phyloP scores from a whole-genome alignment of 2,888 invertebrate genomes.

The Gari tellinella region DNA sequence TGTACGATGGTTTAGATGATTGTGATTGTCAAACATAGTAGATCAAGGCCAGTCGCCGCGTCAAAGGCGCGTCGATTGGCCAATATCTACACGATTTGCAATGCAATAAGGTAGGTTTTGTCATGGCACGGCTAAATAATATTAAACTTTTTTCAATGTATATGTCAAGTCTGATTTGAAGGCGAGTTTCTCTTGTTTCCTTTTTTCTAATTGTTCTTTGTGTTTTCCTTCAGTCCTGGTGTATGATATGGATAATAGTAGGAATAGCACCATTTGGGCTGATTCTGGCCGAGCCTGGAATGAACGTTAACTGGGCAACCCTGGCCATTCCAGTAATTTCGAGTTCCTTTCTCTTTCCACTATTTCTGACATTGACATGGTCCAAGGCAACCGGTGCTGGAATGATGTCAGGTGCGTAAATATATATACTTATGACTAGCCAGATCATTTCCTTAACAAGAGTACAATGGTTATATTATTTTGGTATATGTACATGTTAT shows the following conservation, averaged over 20 bases:
- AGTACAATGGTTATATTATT: too few relatives aligned
- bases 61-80: background rate
- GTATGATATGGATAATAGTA: conserved; percentile 20
- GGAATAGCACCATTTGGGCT: conserved; percentile 14
- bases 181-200: background rate
- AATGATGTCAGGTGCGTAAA: conserved; percentile 70
- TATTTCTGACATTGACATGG: conserved; percentile 78
- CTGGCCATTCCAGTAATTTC: conserved; percentile 70
- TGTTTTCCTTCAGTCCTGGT: conserved; percentile 21
- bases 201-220: background rate
- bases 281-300: conserved; percentile 55
- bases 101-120: too few relatives aligned
- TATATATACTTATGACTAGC: too few relatives aligned
- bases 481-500: too few relatives aligned
- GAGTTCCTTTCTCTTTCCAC: conserved; percentile 74
- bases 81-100: background rate
- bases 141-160: too few relatives aligned
- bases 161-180: too few relatives aligned
- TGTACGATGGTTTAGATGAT: too few relatives aligned
- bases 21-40: too few relatives aligned
- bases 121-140: too few relatives aligned
- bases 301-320: conserved; percentile 79
- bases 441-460: too few relatives aligned
- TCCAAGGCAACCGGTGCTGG: conserved; percentile 72
- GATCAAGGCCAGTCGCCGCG: too few relatives aligned